Evolutionary conservation across 2,113 vertebrate genomes (phyloP), one percentile per base, ranked within the genome.

Genomic region (Ceyx margarethae): DNA sequence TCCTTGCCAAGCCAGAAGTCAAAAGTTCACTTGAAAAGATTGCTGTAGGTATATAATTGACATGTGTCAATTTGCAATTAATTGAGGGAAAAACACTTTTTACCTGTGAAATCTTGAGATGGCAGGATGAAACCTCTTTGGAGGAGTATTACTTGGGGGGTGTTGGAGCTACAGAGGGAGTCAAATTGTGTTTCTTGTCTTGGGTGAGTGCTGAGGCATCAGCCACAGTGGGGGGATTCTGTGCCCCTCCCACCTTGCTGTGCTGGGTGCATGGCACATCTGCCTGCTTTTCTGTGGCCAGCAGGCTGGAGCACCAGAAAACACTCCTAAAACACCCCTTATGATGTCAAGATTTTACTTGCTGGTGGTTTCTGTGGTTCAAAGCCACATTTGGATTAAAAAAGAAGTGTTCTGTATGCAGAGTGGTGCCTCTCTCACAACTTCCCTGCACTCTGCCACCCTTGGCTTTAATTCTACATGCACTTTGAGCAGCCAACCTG

Each of bases 161-260:
- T 25, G 75, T 48, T 48, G 46, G 46, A 12, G 13, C 46, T 65
- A 53, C 40, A 15, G 76, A 31, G 19, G 0, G 1, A 48, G 18
- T 20, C 37, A 29, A 17, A 35, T 29, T 54, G 21, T 18, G 23
- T 20, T 77, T 31, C 5, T 0, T 10, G 28, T 54, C 40, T 10
- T 43, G 66, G 12, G 8, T 0, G 0, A 58, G 28, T 15, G 25
- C 46, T 81, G 72, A 29, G 58, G 13, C 23, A 58, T 23, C 46
- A 50, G 20, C 60, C 33, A 2, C 0, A 0, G 37, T 33, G 65
- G 35, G 22, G 22, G 31, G 5, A 16, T 8, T 3, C 16, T 4
- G 16, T 66, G 3, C 31, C 57, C 21, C 37, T 83, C 54, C 35
- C 51, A 22, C 14, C 21, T 4, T 22, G 16, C 64, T 66, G 16